Evolutionary conservation across 2,888 invertebrate genomes (phyloP), one percentile per base, ranked within the genome.

Genomic region (Xylocampa areola): DNA sequence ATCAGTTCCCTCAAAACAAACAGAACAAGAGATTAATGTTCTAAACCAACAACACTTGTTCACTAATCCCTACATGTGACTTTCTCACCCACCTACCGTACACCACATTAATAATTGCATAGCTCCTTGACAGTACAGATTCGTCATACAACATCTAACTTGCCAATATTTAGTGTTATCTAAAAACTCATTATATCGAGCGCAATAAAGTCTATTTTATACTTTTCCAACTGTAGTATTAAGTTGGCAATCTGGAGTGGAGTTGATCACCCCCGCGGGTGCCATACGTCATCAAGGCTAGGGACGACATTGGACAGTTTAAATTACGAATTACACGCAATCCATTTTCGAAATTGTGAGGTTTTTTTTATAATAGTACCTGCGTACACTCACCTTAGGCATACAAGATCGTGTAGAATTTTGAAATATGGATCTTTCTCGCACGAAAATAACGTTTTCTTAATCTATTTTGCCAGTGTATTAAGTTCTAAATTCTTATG

Each of bases 201-300:
- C 0, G 4, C 1, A 16, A 35, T 59, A 71, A 13, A 29, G 62
- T 50, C 32, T 14, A 49, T 32, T 60, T 51, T 60, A 2, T 5
- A 8, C 2, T 2, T 27, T 1, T 4, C 0, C 0, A 23, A 10
- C 14, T 2, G 47, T 33, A 54, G 11, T 40, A 37, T 58, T 49
- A 61, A 63, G 33, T 71, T 73, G 43, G 76, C 37, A 60, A 57
- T 59, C 49, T 58, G 60, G 59, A 68, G 74, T 62, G 54, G 62
- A 76, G 82, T 77, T 85, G 88, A 91, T 91, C 87, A 91, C 90
- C 80, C 92, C 86, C 89, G 50, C 39, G 91, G 87, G 92, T 81
- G 74, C 85, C 73, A 89, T 92, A 85, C 85, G 85, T 91, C 91
- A 91, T 91, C 80, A 65, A 60, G 61, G 61, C 58, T 61, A 74